Base-by-base conservation (phyloP, 2,888 invertebrate genomes). In the Papilio demoleus region DNA sequence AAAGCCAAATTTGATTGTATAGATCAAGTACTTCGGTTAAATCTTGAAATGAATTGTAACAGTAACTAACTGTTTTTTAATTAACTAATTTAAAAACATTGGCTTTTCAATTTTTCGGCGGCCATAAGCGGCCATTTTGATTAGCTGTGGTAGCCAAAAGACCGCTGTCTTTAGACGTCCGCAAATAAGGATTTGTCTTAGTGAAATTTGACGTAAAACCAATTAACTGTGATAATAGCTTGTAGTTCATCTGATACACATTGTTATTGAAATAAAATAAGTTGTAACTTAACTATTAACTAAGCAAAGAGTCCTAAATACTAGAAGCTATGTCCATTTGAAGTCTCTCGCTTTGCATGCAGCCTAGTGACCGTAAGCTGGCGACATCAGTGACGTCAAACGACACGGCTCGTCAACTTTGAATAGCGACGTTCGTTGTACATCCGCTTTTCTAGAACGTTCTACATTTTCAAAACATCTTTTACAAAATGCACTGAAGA, bases 351-450 rank as follows among this genome's bases (percentile, higher is more conserved):
- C 53, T 31, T 56, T 56, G 14, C 31, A 31, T 17, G 31, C 24
- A 53, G 53, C 31, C 31, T n/a, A 17, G 53, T 56, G 53, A 56
- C 53, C 53, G 53, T 56, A 56, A 56, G 31, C n/a, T 14, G 8
- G 31, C 53, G 31, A 56, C 53, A 27, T 50, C 27, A 56, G 53
- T 6, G 27, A 24, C n/a, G 8, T 56, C 53, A 17, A 22, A 9
- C 47, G 47, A 22, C 47, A 47, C 53, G 53, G n/a, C 31, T 31
- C 53, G 53, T 17, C 53, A 31, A 17, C 53, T 56, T 17, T 17
- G 31, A 56, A 56, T 56, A 17, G 9, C 31, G 4, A 56, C 31
- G 53, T 31, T 56, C 53, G 31, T 17, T 31, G 31, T 9, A 31
- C 53, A 56, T 56, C 53, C 31, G 27, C 2, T 4, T 56, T 31